phyloP scores from a whole-genome alignment of 92 coral and sea anemone genomes.

The Chrysogorgia sp. region DNA sequence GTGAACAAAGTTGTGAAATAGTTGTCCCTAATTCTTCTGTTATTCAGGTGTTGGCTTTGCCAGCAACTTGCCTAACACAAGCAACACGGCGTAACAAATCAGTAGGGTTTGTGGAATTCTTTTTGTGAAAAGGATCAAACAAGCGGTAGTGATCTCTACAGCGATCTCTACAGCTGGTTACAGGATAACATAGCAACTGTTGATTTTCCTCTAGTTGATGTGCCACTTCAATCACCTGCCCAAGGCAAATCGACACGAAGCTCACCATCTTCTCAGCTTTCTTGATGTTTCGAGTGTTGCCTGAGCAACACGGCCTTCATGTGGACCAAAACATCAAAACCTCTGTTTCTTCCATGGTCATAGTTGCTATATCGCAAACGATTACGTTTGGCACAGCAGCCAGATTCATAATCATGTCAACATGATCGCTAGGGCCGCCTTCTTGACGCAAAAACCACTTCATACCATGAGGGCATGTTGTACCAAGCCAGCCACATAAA shows the following conservation, averaged over 20 bases:
- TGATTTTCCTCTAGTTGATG: too few species aligned
- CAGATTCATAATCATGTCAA: conserved; percentile 40
- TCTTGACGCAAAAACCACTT: conserved; percentile 48
- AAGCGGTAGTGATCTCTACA: conserved; percentile 29
- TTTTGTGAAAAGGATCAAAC: conserved; percentile 54
- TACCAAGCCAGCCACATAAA: conserved; percentile 60
- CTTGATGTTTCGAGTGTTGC: conserved; percentile 21
- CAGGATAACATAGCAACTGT: not conserved
- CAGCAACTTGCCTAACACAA: conserved; percentile 51
- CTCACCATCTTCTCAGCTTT: conserved; percentile 31
- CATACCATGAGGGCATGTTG: conserved; percentile 50
- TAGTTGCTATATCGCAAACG: conserved; percentile 46
- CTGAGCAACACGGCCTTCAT: conserved; percentile 43
- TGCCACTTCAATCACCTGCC: conserved; percentile 4
- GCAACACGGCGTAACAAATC: conserved; percentile 48
- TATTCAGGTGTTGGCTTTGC: conserved; percentile 37
- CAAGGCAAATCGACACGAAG: conserved; percentile 49
- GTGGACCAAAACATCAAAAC: conserved; percentile 40
- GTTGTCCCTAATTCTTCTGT: conserved; percentile 38
- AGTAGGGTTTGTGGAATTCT: conserved; percentile 38
- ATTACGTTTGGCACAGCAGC: conserved; percentile 48
- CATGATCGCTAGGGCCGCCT: conserved; percentile 52
- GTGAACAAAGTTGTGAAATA: conserved; percentile 42
- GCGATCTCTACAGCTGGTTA: conserved; percentile 18
- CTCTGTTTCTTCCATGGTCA: conserved; percentile 49